Conservation (phyloP, 2,113 vertebrate genomes). For the Brachyhypopomus occidentalis region DNA sequence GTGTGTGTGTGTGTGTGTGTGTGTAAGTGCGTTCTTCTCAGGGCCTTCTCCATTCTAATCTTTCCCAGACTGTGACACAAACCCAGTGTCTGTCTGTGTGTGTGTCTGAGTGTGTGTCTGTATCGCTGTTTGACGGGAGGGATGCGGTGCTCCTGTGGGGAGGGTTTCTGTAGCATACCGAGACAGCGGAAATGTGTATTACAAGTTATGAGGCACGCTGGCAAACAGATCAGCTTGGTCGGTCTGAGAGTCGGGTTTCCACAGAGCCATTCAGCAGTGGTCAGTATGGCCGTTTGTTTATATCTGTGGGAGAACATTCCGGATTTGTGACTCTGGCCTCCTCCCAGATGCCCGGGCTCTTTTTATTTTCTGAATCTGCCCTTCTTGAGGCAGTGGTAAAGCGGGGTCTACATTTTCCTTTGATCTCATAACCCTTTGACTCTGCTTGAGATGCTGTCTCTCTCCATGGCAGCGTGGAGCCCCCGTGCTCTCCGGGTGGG, state of each 20-base stretch:
- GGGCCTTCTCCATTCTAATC: background rate
- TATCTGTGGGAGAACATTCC: slow-evolving; percentile 43
- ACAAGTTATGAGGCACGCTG: slow-evolving; percentile 60
- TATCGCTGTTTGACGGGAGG: background rate
- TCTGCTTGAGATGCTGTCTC: background rate
- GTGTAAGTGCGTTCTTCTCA: background rate
- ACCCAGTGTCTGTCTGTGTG: slow-evolving; percentile 11
- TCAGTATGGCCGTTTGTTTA: slow-evolving; percentile 55
- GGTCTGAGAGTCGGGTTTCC: slow-evolving; percentile 61
- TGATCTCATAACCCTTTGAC: background rate
- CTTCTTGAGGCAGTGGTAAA: background rate
- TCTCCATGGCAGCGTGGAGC: too few species aligned
- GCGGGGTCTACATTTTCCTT: slow-evolving; percentile 1
- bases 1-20: background rate
- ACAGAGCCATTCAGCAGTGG: slow-evolving; percentile 67
- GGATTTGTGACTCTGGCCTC: slow-evolving; percentile 14
- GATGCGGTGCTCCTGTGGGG: slow-evolving; percentile 4
- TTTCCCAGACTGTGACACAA: background rate
- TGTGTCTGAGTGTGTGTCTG: background rate
- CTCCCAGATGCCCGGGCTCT: background rate
- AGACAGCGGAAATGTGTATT: slow-evolving; percentile 58
- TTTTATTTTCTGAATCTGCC: background rate
- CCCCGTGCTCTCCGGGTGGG: too few species aligned
- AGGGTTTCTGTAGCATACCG: slow-evolving; percentile 11
- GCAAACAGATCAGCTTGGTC: slow-evolving; percentile 36